Conservation (phyloP, 2,797 vertebrate species). For the Octomys mimax region DNA sequence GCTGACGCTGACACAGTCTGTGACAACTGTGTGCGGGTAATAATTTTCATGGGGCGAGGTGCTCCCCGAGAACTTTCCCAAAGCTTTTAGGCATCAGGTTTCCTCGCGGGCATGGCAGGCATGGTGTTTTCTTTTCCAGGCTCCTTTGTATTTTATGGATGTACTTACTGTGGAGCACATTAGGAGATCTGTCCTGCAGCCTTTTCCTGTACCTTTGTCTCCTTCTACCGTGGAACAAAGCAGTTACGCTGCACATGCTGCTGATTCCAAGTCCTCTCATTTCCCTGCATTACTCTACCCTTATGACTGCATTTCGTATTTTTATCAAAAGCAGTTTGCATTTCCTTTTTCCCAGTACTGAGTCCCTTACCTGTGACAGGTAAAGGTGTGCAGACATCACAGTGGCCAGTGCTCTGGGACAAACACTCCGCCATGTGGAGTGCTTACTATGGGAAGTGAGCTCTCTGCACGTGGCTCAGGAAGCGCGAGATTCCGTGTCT, state of each 20-base stretch:
- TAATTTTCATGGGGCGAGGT: constrained; percentile 19
- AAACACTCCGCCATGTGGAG: neutral
- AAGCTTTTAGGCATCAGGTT: constrained; percentile 20
- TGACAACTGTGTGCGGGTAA: constrained; percentile 23
- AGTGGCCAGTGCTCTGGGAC: neutral
- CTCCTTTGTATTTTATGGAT: constrained; percentile 66
- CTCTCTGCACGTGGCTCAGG: neutral
- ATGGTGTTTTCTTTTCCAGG: constrained; percentile 58
- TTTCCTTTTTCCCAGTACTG: neutral
- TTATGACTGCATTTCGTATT: constrained; percentile 39
- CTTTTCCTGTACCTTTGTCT: constrained; percentile 56
- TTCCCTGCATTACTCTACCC: constrained; percentile 35
- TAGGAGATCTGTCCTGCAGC: constrained; percentile 54
- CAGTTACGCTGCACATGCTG: constrained; percentile 33
- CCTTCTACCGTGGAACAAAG: neutral
- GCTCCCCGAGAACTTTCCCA: constrained; percentile 47
- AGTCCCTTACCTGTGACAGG: neutral
- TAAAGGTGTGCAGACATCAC: neutral
- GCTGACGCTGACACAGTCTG: constrained; percentile 51
- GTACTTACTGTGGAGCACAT: constrained; percentile 59
- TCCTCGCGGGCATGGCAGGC: constrained; percentile 52
- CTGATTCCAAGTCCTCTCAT: constrained; percentile 70
- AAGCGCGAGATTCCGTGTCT: neutral
- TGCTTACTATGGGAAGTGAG: neutral
- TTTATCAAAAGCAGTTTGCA: constrained; percentile 64